Base-by-base conservation (phyloP, 2,113 vertebrate species). In the Nothocercus julius region DNA sequence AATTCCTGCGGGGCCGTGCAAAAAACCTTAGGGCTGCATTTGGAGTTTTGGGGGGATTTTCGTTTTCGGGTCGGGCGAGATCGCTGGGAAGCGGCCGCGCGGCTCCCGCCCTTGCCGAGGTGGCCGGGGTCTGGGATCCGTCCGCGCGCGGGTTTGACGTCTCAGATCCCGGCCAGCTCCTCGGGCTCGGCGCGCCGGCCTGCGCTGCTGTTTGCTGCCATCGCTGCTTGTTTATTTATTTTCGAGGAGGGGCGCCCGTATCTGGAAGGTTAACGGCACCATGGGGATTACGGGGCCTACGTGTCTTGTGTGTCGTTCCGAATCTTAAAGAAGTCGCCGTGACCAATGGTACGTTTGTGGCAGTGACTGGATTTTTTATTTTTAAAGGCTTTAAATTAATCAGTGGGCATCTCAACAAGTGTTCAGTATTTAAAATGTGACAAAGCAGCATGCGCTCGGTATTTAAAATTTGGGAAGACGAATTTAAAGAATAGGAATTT, bases 371-470 rank as follows among this genome's bases (percentile, higher is more conserved):
- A 9, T 73, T 96, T 92, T 91, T 56, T 11, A 18, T 49, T 49
- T 49, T 49, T 73, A 88, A 96, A 94, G 75, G 61, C 69, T 95
- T 95, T 78, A 89, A 87, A 74, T 62, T 94, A 40, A n/a, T n/a
- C 0, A 3, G 67, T 68, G 36, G n/a, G 47, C 12, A 6, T 49
- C 22, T 36, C 70, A 75, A 82, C 47, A 67, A 85, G 74, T 7
- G 7, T 4, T 58, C 20, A 45, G 59, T 72, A 67, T 54, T 20
- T 72, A 68, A 58, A 38, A 0, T 2, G 40, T 53, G 36, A 27
- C 3, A 5, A 67, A 15, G 28, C 54, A 32, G 54, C 28, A 56
- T 18, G 28, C 8, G 7, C 4, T 58, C 20, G 42, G 56, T 75
- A 69, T 44, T 18, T 68, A 72, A 62, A 38, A 0, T 2, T 44